A percentile compares a stretch with the other conserved stretches of the same genome.
phyloP scores from a whole-genome alignment of 2,888 invertebrate species.

The Sarcophaga caerulescens region DNA sequence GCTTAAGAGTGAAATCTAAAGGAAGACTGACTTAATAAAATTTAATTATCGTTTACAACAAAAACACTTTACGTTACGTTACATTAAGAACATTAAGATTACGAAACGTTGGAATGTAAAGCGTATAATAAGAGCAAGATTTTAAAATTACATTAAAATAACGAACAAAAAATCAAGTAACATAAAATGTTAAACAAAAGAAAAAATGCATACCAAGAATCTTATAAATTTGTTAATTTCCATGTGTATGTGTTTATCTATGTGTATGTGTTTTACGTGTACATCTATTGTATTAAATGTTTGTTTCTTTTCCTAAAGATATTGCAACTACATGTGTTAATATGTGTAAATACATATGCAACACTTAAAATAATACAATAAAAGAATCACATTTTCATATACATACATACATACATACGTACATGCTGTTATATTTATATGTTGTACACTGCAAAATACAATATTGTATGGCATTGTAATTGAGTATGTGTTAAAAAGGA shows the following conservation, averaged over 20 bases:
- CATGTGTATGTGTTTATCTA: not conserved
- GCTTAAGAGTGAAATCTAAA: not conserved
- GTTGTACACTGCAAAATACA: not conserved
- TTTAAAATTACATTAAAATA: constrained; percentile 34
- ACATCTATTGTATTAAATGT: not conserved
- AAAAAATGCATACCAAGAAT: constrained; percentile 20
- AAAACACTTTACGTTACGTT: not conserved
- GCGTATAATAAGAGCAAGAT: not conserved
- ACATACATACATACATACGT: not conserved
- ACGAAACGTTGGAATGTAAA: not conserved
- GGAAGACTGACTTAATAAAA: constrained; percentile 32
- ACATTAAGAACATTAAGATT: not conserved
- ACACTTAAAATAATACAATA: not conserved
- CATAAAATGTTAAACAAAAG: not conserved
- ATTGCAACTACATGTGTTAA: not conserved
- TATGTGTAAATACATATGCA: not conserved
- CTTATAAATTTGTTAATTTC: constrained; percentile 54
- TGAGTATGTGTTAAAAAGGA: constrained; percentile 43
- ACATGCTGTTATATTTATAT: not conserved
- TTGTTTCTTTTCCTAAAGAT: not conserved
- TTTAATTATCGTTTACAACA: constrained; percentile 29
- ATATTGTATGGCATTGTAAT: constrained; percentile 21
- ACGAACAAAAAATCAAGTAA: not conserved
- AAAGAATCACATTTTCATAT: too few species aligned
- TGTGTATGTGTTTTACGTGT: not conserved